These are phyloP conservation scores for Cremastinae sp. DNA, from an alignment of 2,888 invertebrate species.

Conservation along the genomic window DNA sequence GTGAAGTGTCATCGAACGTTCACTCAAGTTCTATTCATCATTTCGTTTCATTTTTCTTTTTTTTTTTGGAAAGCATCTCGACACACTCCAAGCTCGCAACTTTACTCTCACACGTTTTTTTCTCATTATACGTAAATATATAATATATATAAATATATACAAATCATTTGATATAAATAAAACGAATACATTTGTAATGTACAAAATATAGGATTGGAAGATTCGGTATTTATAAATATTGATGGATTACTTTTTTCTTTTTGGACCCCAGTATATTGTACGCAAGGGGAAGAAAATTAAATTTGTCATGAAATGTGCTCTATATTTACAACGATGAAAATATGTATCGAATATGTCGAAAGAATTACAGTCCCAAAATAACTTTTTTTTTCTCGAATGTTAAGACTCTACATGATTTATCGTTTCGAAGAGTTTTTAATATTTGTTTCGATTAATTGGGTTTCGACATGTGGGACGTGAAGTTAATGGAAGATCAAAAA, in stretches of 20 bases:
- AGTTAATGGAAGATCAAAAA: too few species aligned
- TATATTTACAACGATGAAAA: conserved; percentile 63
- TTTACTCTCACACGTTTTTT: conserved; percentile 21
- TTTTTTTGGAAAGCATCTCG: conserved; percentile 36
- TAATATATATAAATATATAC: conserved; percentile 64
- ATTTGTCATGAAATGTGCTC: conserved; percentile 67
- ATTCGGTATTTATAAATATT: conserved; percentile 42
- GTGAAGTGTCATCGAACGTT: conserved; percentile 28
- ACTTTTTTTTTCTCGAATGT: too few species aligned
- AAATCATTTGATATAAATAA: conserved; percentile 78
- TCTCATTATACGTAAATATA: conserved; percentile 28
- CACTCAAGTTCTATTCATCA: conserved; percentile 25
- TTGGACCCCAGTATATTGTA: conserved; percentile 24
- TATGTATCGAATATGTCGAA: conserved; percentile 31
- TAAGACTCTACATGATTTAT: too few species aligned
- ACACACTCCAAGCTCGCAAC: conserved; percentile 3
- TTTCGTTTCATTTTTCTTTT: conserved; percentile 18
- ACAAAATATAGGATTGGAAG: conserved; percentile 70
- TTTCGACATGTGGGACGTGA: too few species aligned
- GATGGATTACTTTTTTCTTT: conserved; percentile 10
- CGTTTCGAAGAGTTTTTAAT: too few species aligned
- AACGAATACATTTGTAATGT: conserved; percentile 71
- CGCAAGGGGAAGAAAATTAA: conserved; percentile 27
- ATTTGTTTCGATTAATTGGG: too few species aligned
- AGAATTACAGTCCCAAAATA: too few species aligned